Evolutionary conservation across 2,113 vertebrate genomes (phyloP), one percentile per base, ranked within the genome.

Genomic region (Eonycteris spelaea): DNA sequence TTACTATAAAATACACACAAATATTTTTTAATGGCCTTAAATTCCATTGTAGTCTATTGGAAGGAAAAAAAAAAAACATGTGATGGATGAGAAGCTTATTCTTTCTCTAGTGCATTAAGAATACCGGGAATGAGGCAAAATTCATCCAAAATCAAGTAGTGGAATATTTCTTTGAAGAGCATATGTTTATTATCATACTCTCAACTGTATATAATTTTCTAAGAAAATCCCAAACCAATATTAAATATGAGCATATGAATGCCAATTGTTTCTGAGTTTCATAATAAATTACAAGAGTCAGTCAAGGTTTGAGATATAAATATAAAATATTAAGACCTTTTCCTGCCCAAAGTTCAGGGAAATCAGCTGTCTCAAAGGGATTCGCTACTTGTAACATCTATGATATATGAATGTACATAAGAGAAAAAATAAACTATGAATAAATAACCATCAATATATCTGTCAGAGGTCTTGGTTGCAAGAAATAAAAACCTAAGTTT

Each of bases 1-100:
- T 86, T 93, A 86, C 43, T 68, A 22, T 53, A 71, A 95, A 97
- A 87, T 59, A 51, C 26, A 16, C 0, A 94, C 38, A 92, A 95
- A 97, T 79, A 78, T 73, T 77, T 71, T 5, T 51, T 51, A 95
- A 26, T 48, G 53, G 86, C 63, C 7, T 86, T 87, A 75, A 40
- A 7, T 2, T 24, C 21, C 0, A 0, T 14, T 68, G 5, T 77
- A 95, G 0, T 94, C 80, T 67, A 38, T 2, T 35, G 18, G 48
- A 51, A 51, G 12, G 12, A 40, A 40, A 51, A 87, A 55, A 19
- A 68, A 5, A 33, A 67, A 6, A n/a, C 55, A 88, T 43, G 14
- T 82, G 16, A 55, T 5, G 4, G 0, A 21, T 1, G 1, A 90
- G 12, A 85, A 75, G 2, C 2, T 53, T 40, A 28, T n/a, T 55